Evolutionary conservation across 2,113 vertebrate species (phyloP).

Genomic region (Cervus canadensis): DNA sequence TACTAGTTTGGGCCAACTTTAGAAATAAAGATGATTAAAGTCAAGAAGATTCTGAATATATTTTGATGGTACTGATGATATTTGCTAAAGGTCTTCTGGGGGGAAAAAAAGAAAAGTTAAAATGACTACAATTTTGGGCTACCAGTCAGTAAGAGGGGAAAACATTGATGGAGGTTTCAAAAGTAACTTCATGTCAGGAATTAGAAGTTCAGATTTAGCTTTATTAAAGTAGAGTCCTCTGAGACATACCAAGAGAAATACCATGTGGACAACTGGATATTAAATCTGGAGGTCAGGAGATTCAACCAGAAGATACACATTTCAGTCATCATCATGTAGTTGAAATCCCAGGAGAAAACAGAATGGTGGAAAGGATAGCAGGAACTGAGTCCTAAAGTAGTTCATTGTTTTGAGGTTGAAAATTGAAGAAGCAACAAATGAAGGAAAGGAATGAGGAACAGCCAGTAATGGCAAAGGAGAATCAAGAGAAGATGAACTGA

Average conservation of each 20-base stretch:
- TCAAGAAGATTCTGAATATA: not conserved
- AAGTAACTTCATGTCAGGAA: not conserved
- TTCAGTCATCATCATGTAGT: not conserved
- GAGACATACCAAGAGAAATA: not conserved
- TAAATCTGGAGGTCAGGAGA: not conserved
- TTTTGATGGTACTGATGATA: not conserved
- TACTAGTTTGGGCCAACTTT: not conserved
- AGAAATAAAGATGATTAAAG: not conserved
- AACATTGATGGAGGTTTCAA: not conserved
- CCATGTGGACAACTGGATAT: not conserved
- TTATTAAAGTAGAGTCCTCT: not conserved
- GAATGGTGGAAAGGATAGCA: fast-evolving
- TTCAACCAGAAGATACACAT: too few species aligned
- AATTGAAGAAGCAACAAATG: not conserved
- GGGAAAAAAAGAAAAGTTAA: not conserved
- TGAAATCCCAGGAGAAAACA: not conserved
- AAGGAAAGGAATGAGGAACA: not conserved
- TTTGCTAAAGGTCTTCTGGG: not conserved
- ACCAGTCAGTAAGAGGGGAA: not conserved
- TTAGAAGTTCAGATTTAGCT: not conserved
- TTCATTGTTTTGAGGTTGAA: not conserved
- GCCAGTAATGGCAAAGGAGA: not conserved
- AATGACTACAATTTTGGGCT: not conserved
- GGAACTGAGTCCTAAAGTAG: not conserved
- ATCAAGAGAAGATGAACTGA: not conserved